Evolutionary conservation across 2,797 vertebrate species (phyloP).

Genomic region (Ispidina picta): DNA sequence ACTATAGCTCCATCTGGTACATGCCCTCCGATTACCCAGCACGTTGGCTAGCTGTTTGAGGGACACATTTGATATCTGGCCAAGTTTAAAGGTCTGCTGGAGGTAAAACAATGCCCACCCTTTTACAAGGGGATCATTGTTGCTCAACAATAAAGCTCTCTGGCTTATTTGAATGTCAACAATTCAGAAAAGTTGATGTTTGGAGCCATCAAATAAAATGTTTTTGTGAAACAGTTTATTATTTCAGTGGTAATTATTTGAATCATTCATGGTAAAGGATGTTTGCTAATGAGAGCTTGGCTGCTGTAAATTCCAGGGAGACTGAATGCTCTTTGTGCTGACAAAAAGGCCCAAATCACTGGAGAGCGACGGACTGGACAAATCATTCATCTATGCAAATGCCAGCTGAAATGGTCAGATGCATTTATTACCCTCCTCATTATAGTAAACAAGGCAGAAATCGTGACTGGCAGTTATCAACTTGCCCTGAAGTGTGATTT

Average conservation of each 20-base stretch:
- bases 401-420: conserved; percentile 90
- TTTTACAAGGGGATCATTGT: conserved; percentile 83
- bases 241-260: conserved; percentile 93
- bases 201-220: conserved; percentile 87
- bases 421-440: conserved; percentile 90
- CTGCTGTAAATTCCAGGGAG: conserved; percentile 86
- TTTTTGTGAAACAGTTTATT: conserved; percentile 89
- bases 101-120: conserved; percentile 85
- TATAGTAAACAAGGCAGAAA: conserved; percentile 87
- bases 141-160: conserved; percentile 82
- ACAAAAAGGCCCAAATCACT: conserved; percentile 90
- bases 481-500: conserved; percentile 85
- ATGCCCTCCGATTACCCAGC: conserved; percentile 80
- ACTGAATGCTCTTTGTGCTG: conserved; percentile 89
- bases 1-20: conserved; percentile 80
- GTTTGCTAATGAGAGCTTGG: conserved; percentile 91
- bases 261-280: conserved; percentile 89
- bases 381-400: conserved; percentile 96
- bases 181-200: conserved; percentile 88
- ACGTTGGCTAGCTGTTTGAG: conserved; percentile 77
- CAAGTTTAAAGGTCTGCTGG: conserved; percentile 84
- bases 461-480: conserved; percentile 89
- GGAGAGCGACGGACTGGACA: conserved; percentile 88
- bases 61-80: conserved; percentile 79
- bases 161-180: conserved; percentile 88